Conservation (phyloP, 1,140 invertebrate genomes). For the Drosophila albomicans region DNA sequence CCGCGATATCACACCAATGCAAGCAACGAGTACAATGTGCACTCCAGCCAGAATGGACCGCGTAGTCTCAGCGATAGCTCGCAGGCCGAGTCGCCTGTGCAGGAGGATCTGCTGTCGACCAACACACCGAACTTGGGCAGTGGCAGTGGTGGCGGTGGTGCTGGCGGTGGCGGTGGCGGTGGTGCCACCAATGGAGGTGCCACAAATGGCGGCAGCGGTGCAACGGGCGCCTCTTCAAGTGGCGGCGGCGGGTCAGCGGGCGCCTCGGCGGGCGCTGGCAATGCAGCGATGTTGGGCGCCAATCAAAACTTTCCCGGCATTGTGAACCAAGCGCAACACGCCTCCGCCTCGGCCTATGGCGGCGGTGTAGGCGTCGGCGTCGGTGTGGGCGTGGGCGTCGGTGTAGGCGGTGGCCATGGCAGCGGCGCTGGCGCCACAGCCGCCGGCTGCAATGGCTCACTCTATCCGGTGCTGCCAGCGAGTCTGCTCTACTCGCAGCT, state of each 20-base stretch:
- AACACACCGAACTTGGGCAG: constrained; percentile 85
- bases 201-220: constrained; percentile 88
- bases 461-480: constrained; percentile 90
- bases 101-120: constrained; percentile 89
- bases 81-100: constrained; percentile 92
- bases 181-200: constrained; percentile 83
- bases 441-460: constrained; percentile 87
- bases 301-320: constrained; percentile 82
- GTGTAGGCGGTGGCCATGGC: constrained; percentile 67
- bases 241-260: constrained; percentile 86
- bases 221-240: constrained; percentile 85
- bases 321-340: constrained; percentile 80
- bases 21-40: constrained; percentile 82
- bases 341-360: constrained; percentile 68
- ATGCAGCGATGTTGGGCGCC: constrained; percentile 65
- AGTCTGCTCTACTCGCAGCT: constrained; percentile 93
- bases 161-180: constrained; percentile 56
- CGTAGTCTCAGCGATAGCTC: constrained; percentile 92
- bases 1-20: constrained; percentile 87
- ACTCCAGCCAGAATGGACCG: constrained; percentile 86
- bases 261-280: constrained; percentile 87
- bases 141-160: constrained; percentile 52
- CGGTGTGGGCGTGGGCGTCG: constrained; percentile 55
- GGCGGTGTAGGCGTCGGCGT: constrained; percentile 54
- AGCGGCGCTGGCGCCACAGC: constrained; percentile 58